phyloP scores from a whole-genome alignment of 2,888 invertebrate species.

The Stenotaenia linearis region DNA sequence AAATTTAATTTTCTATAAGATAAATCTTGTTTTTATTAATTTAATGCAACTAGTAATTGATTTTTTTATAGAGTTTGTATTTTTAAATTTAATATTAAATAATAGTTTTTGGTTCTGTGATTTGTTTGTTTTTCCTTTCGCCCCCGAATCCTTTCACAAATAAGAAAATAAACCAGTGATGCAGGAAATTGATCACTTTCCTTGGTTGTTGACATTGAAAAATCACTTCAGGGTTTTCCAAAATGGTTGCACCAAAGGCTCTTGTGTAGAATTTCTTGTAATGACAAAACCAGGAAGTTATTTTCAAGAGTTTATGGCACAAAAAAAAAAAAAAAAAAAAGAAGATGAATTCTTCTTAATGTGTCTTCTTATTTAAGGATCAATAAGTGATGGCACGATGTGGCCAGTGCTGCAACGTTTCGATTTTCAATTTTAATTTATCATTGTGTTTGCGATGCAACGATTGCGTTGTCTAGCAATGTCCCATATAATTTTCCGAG shows the following conservation, averaged over 20 bases:
- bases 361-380: too few relatives aligned
- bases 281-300: not conserved
- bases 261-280: not conserved
- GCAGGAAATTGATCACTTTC: not conserved
- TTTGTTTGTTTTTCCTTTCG: too few relatives aligned
- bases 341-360: too few relatives aligned
- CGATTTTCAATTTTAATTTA: not conserved
- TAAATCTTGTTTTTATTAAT: not conserved
- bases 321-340: too few relatives aligned
- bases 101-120: not conserved
- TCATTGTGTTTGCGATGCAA: too few relatives aligned
- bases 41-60: not conserved
- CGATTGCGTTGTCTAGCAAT: too few relatives aligned
- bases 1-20: not conserved
- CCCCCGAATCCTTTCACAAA: not conserved
- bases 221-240: not conserved
- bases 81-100: not conserved
- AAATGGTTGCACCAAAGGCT: not conserved
- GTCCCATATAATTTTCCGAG: too few relatives aligned
- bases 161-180: not conserved
- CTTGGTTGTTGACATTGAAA: not conserved
- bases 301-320: too few relatives aligned
- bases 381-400: too few relatives aligned
- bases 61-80: not conserved
- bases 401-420: too few relatives aligned